A percentile compares a stretch with the other conserved stretches of the same genome.
Conservation (phyloP, 1,140 invertebrate species). For the Drosophila leontia region DNA sequence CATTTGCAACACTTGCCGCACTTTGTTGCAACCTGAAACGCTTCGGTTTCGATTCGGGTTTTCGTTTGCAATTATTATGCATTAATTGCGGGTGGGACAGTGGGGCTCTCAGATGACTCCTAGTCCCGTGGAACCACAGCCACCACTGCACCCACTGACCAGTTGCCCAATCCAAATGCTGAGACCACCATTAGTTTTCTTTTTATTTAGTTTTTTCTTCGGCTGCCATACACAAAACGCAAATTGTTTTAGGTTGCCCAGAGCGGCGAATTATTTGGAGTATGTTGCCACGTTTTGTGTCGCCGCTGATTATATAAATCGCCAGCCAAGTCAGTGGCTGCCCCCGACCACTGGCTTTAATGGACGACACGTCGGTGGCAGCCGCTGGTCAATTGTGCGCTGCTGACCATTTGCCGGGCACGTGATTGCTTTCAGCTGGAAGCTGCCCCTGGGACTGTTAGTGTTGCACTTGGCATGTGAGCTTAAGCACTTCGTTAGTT, state of each 20-base stretch:
- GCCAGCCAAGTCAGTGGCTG: conserved; percentile 8
- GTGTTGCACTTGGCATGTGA: conserved; percentile 13
- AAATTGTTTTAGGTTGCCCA: conserved; percentile 77
- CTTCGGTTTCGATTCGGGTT: conserved; percentile 45
- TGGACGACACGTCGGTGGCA: conserved; percentile 61
- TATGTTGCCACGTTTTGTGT: conserved; percentile 81
- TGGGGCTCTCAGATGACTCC: conserved; percentile 43
- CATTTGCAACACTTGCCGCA: conserved; percentile 75
- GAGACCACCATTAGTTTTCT: conserved; percentile 7
- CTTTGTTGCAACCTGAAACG: conserved; percentile 64
- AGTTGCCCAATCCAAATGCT: conserved; percentile 42
- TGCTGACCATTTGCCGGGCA: conserved; percentile 51
- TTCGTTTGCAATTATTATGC: conserved; percentile 80
- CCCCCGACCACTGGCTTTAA: conserved; percentile 19
- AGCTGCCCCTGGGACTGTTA: conserved; percentile 12
- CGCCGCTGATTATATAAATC: conserved; percentile 81
- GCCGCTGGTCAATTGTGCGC: conserved; percentile 65
- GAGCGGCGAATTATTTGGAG: conserved; percentile 64
- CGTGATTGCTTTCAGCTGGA: conserved; percentile 71
- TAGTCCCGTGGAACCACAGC: conserved; percentile 4
- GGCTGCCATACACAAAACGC: conserved; percentile 53
- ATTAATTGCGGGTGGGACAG: conserved; percentile 80
- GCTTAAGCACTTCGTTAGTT: neutral
- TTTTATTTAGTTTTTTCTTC: conserved; percentile 3
- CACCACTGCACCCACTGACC: conserved; percentile 25